Evolutionary conservation across 1,140 invertebrate species (phyloP).

Genomic region (Protaetia brevitarsis): DNA sequence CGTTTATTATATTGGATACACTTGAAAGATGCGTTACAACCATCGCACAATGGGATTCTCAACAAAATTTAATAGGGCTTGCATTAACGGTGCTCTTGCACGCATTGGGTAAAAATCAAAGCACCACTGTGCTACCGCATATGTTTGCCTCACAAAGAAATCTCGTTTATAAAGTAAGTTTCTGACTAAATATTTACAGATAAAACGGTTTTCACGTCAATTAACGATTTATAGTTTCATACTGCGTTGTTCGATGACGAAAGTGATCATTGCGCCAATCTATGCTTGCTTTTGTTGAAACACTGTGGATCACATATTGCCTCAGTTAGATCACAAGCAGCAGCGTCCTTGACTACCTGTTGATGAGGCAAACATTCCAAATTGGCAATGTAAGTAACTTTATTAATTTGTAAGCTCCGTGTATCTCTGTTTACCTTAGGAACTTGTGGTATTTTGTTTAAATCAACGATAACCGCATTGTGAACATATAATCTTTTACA

Average conservation of each 20-base stretch:
- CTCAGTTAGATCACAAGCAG: conserved; percentile 81
- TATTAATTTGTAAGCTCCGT: too few relatives aligned
- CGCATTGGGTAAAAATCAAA: conserved; percentile 84
- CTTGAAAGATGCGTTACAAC: conserved; percentile 60
- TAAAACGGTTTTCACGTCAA: too few relatives aligned
- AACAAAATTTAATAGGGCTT: conserved; percentile 71
- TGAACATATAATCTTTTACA: too few relatives aligned
- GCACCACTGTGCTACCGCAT: conserved; percentile 81
- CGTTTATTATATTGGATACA: conserved; percentile 83
- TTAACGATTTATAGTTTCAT: conserved; percentile 71
- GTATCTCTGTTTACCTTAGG: too few relatives aligned
- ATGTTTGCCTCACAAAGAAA: conserved; percentile 90
- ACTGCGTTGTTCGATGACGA: conserved; percentile 89
- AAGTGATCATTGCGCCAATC: conserved; percentile 85
- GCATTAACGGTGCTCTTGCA: conserved; percentile 83
- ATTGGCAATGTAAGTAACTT: conserved; percentile 82
- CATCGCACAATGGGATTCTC: conserved; percentile 56
- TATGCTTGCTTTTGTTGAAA: conserved; percentile 84
- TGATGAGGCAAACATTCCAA: conserved; percentile 97
- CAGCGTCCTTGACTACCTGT: conserved; percentile 89
- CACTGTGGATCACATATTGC: conserved; percentile 88
- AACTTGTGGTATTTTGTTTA: neutral
- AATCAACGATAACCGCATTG: neutral
- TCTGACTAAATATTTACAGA: too few relatives aligned
- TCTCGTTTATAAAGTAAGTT: conserved; percentile 77